Evolutionary conservation across 2,888 invertebrate species (phyloP).

Genomic region (Spodoptera littoralis): DNA sequence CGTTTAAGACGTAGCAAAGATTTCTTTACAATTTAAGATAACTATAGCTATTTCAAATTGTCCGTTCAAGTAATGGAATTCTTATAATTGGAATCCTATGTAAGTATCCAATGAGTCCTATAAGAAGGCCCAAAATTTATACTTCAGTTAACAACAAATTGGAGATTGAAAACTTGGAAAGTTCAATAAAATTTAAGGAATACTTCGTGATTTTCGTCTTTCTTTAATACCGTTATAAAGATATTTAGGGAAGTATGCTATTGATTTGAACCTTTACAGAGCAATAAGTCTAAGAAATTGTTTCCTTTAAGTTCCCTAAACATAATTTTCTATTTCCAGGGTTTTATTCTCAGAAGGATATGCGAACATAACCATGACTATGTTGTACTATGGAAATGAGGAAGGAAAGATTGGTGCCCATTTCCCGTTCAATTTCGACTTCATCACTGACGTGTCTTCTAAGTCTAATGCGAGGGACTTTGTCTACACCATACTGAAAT

Average conservation of each 20-base stretch:
- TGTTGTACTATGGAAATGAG: constrained; percentile 90
- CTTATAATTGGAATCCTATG: constrained; percentile 33
- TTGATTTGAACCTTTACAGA: not conserved
- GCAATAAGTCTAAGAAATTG: not conserved
- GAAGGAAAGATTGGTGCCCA: constrained; percentile 83
- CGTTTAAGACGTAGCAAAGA: no score
- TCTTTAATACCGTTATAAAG: constrained; percentile 21
- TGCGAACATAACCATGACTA: constrained; percentile 85
- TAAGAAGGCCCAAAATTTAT: constrained; percentile 35
- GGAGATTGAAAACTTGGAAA: constrained; percentile 41
- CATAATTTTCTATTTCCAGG: constrained; percentile 61
- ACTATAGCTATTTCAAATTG: constrained; percentile 21
- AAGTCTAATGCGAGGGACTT: constrained; percentile 83
- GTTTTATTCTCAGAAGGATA: constrained; percentile 90
- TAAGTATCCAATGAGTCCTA: constrained; percentile 37
- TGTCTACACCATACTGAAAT: constrained; percentile 85
- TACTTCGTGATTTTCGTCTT: constrained; percentile 33
- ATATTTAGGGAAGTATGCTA: constrained; percentile 11
- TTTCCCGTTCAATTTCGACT: constrained; percentile 91
- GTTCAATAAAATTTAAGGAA: constrained; percentile 19
- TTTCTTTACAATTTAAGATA: no score
- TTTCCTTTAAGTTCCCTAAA: constrained; percentile 1
- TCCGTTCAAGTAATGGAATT: constrained; percentile 39
- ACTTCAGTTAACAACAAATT: constrained; percentile 38
- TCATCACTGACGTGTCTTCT: constrained; percentile 84